Evolutionary conservation across 2,797 vertebrate genomes (phyloP).

Genomic region (Sternarchorhynchus goeldii): DNA sequence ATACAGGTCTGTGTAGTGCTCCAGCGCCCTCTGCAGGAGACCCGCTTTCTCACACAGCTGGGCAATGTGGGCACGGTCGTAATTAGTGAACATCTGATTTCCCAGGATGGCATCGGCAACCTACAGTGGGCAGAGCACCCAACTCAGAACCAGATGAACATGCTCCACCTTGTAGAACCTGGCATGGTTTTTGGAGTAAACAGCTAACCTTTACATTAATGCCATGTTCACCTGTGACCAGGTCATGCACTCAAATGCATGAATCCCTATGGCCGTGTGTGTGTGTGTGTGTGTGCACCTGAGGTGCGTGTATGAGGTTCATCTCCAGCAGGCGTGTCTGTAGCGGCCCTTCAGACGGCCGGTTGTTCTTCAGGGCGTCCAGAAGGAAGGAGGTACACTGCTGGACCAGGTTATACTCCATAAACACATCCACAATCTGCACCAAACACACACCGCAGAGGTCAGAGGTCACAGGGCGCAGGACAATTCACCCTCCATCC

Average conservation of each 20-base stretch:
- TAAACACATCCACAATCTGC: constrained; percentile 98
- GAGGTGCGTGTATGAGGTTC: constrained; percentile 99
- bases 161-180: no score
- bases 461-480: not conserved
- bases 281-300: constrained; percentile 71
- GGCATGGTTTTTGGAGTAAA: no score
- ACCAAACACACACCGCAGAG: not conserved
- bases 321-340: constrained; percentile 97
- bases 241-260: not conserved
- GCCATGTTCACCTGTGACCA: no score
- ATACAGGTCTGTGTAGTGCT: constrained; percentile 96
- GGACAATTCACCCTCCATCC: constrained; percentile 18
- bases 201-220: no score
- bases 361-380: constrained; percentile 97
- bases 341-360: constrained; percentile 92
- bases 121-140: constrained; percentile 67
- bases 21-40: constrained; percentile 92
- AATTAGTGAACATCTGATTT: constrained; percentile 99
- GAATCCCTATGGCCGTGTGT: not conserved
- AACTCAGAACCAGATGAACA: not conserved
- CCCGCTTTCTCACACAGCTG: constrained; percentile 98
- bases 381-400: constrained; percentile 97
- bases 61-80: constrained; percentile 95
- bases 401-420: constrained; percentile 99
- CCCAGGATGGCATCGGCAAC: constrained; percentile 97